Base-by-base conservation (phyloP, 2,113 vertebrate species). In the Rousettus leschenaultii region DNA sequence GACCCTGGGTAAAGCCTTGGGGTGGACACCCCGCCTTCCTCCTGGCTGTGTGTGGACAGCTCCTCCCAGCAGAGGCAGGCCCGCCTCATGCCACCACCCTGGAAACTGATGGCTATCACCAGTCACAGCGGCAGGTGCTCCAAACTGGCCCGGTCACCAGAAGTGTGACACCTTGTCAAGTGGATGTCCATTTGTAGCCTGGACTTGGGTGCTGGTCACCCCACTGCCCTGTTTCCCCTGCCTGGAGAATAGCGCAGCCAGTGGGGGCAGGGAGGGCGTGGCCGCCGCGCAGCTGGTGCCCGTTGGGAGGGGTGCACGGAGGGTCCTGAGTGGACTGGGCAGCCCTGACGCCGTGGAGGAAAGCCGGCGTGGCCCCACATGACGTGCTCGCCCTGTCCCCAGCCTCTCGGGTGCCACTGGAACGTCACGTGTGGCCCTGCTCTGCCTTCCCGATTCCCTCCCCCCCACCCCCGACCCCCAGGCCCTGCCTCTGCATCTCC, bases 21-120 rank as follows among this genome's bases (percentile, higher is more conserved):
- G 71, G 33, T 38, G 65, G 77, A 55, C 82, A 63, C 55, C 40
- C 55, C 48, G 3, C 65, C 0, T 77, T 73, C 45, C 24, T 82
- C 86, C 91, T 9, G 9, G 26, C 21, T 86, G 63, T 35, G 95
- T 82, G 15, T 26, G 68, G 94, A 74, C 51, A 91, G 91, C 40
- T 45, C 51, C 33, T 10, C 86, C 78, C 33, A 63, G 5, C 89
- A 16, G 1, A 26, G 89, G 83, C 71, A 57, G 51, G n/a, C 73
- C 93, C 78, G 2, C 26, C 38, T 24, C 86, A 78, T 4, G 55
- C 55, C 93, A 28, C 8, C 77, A 68, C 77, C 51, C 35, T 16
- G 6, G 7, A 26, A 45, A 57, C 14, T 70, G 53, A 8, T 57
- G 5, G 19, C 0, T 2, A 68, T 51, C 90, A 66, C 66, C 70